Evolutionary conservation across 2,113 vertebrate species (phyloP).

Genomic region (Syrmaticus mikado): DNA sequence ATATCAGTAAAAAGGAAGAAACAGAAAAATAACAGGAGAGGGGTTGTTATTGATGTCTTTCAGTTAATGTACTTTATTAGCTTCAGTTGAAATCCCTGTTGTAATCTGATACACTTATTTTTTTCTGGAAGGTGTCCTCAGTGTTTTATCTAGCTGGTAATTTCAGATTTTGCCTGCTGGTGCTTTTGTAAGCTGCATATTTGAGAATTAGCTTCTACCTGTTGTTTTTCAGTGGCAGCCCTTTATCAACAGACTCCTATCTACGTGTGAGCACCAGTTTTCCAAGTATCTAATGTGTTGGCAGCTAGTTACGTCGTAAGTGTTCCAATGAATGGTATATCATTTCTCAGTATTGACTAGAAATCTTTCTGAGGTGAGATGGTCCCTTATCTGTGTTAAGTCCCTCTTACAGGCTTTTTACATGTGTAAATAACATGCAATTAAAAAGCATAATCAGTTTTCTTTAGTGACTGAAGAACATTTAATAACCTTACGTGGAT

Average conservation of each 20-base stretch:
- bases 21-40: not conserved
- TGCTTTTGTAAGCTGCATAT: not conserved
- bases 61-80: constrained; percentile 15
- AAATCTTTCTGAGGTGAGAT: not conserved
- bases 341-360: not conserved
- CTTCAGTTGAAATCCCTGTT: constrained; percentile 1
- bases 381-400: not conserved
- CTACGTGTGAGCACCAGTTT: not conserved
- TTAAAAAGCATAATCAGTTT: not conserved
- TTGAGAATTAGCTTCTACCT: not conserved
- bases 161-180: not conserved
- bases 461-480: not conserved
- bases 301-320: not conserved
- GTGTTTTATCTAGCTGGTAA: not conserved
- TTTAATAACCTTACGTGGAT: not conserved
- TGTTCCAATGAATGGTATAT: not conserved
- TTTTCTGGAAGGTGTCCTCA: constrained; percentile 4
- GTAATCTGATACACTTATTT: not conserved
- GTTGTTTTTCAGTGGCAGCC: not conserved
- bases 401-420: not conserved
- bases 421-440: not conserved
- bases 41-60: not conserved
- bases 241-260: not conserved
- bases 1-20: not conserved
- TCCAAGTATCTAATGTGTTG: not conserved